phyloP scores from a whole-genome alignment of 2,113 vertebrate genomes.

The Solea solea region DNA sequence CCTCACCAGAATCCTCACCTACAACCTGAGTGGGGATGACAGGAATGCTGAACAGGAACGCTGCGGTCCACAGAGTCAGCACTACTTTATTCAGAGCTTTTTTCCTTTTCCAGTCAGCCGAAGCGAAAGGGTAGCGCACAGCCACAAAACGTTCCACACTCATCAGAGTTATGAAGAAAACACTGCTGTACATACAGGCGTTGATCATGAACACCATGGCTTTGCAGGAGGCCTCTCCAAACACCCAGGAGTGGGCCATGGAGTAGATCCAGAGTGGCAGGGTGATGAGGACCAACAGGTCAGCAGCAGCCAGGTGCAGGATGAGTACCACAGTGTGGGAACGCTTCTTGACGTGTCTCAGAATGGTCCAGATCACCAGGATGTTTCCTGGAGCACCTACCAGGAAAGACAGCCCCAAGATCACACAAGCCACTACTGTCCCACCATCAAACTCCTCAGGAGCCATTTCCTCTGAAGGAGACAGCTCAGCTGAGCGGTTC shows the following conservation, averaged over 20 bases:
- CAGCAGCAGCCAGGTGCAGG: slow-evolving; percentile 78
- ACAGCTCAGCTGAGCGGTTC: slow-evolving; percentile 45
- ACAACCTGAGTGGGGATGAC: slow-evolving; percentile 75
- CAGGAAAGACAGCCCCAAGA: slow-evolving; percentile 78
- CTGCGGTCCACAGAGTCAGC: slow-evolving; percentile 69
- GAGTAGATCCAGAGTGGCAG: slow-evolving; percentile 85
- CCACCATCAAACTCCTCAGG: slow-evolving; percentile 57
- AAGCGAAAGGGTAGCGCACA: slow-evolving; percentile 77
- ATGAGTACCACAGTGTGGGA: slow-evolving; percentile 82
- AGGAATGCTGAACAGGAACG: slow-evolving; percentile 78
- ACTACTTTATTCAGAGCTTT: slow-evolving; percentile 72
- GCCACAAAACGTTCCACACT: slow-evolving; percentile 81
- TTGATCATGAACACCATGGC: slow-evolving; percentile 77
- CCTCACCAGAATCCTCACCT: slow-evolving; percentile 1
- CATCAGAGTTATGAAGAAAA: slow-evolving; percentile 83
- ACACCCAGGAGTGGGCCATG: slow-evolving; percentile 78
- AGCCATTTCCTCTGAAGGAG: slow-evolving; percentile 50
- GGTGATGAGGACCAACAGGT: slow-evolving; percentile 82
- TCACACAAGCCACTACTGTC: slow-evolving; percentile 67
- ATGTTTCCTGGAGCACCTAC: slow-evolving; percentile 80
- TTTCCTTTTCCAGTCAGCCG: slow-evolving; percentile 72
- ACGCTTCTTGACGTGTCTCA: slow-evolving; percentile 74
- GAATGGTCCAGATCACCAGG: slow-evolving; percentile 83
- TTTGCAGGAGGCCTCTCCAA: slow-evolving; percentile 76
- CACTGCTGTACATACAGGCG: slow-evolving; percentile 81